Base-by-base conservation (phyloP, 2,113 vertebrate species). In the Caranx ignobilis region DNA sequence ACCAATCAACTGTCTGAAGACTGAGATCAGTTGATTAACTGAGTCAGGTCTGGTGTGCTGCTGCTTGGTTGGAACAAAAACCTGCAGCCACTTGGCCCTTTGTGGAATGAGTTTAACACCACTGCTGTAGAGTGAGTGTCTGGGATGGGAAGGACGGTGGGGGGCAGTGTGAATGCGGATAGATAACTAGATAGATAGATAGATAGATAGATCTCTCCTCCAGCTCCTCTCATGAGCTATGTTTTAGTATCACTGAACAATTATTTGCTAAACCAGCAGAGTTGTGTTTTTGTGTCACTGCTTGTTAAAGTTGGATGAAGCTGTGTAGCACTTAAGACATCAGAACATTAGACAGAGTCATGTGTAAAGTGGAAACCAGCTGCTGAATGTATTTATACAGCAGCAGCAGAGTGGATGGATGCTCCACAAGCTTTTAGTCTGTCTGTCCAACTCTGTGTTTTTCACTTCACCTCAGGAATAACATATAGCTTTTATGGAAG, bases 251-350 rank as follows among this genome's bases (percentile, higher is more conserved):
- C 48, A 37, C 37, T 37, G 26, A 37, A 10, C 54, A 35, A 32
- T 26, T 26, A 26, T 26, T 1, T 26, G 26, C 26, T 26, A 26
- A 26, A 26, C 26, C 70, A 37, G 70, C 54, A 15, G 18, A 16
- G 5, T 21, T 0, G 55, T 67, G 74, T 68, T 60, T 41, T 19
- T 15, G 54, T n/a, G 35, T 61, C 11, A 10, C 56, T 61, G 2
- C 56, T 77, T 6, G 4, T 77, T 54, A 77, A 77, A 77, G 5
- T 16, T 77, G 56, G 34, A 77, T 77, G 75, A 77, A 32, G 52
- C 39, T 2, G 41, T 5, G 69, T 41, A 43, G 69, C 71, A 64
- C 39, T 54, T 56, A 65, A 66, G 50, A 34, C 59, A 34, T 65
- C 48, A 16, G 52, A 39, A n/a, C 39, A 39, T 59, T 2, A 47